Base-by-base conservation (phyloP, 2,113 vertebrate genomes). In the Menura novaehollandiae region DNA sequence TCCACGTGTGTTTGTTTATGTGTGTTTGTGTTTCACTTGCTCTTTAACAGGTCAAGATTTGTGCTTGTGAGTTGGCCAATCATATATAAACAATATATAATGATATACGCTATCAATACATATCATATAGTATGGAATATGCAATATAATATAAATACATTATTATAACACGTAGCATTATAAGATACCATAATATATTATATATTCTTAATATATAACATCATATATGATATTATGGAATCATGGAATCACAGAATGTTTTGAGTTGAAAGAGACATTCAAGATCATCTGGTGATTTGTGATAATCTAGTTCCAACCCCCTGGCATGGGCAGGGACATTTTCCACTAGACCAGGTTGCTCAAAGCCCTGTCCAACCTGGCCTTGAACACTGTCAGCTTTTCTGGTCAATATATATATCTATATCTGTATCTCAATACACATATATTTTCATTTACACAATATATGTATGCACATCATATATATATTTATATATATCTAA, bases 1-100 rank as follows among this genome's bases (percentile, higher is more conserved):
- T 13, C 13, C 6, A 0, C 1, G 1, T 52, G 47, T 23, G 11
- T 33, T 64, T 80, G 11, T 60, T 83, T 73, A 3, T 9, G 7
- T 19, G 3, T 33, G 6, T 59, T 43, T 78, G 15, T 46, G 53
- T n/a, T 73, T 92, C 46, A 39, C 11, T 22, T 2, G 5, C 3
- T 11, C 33, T 71, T 86, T 28, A 77, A 15, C 21, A 44, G 35
- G 20, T 21, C 27, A 67, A 43, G 47, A 51, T 77, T 81, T 55
- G 20, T 76, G n/a, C 13, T 43, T 51, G 15, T 46, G 60, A 39
- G 11, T 53, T n/a, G 11, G 9, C 9, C 46, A 60, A 47, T 68
- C 14, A 18, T 46, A 10, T 18, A 26, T 26, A 52, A 67, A 46
- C 0, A 52, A 52, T 3, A 11, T 46, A 51, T 18, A 43, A 49